Evolutionary conservation across 2,888 invertebrate genomes (phyloP), one percentile per base, ranked within the genome.

Genomic region (Slavum lentiscoides): DNA sequence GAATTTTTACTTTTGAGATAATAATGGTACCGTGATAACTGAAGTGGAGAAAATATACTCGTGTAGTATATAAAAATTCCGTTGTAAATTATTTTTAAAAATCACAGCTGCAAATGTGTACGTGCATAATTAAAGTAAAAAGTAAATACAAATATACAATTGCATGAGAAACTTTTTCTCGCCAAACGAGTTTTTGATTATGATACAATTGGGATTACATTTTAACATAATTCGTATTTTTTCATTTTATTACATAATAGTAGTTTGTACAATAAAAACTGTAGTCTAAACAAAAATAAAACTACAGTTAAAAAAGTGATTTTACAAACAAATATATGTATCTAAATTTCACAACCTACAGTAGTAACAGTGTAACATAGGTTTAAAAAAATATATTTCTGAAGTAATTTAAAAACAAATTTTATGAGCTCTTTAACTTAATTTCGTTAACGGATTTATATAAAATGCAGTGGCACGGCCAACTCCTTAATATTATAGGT

Each of bases 121-220:
- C 43, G 7, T 30, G 5, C 21, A 61, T 73, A 73, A 49, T 61
- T 73, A 73, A 73, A 61, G 61, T 73, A 49, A 61, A 64, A 64
- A 53, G 19, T 64, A 74, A 64, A 74, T 55, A 6, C 55, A 19
- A 55, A 19, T 21, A 59, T 53, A 30, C 49, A 43, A 73, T 62
- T 49, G 49, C 49, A 49, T 30, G 73, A 37, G 53, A 64, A 74
- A 74, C 62, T 74, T 74, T 55, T 74, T 64, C n/a, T n/a, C 6
- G 53, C 17, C 11, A 66, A 66, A 74, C 37, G 64, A 53, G 55
- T 39, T 74, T 55, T 53, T 74, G 55, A 66, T 64, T 74, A 74
- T 74, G 55, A 64, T 55, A 74, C 55, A 55, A 74, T 74, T 74
- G 74, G 53, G 64, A 55, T 55, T 74, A 64, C 15, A 53, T 74